A percentile compares a stretch with the other conserved stretches of the same genome.
Evolutionary conservation across 2,797 vertebrate species (phyloP).

Genomic region (Microchirus variegatus): DNA sequence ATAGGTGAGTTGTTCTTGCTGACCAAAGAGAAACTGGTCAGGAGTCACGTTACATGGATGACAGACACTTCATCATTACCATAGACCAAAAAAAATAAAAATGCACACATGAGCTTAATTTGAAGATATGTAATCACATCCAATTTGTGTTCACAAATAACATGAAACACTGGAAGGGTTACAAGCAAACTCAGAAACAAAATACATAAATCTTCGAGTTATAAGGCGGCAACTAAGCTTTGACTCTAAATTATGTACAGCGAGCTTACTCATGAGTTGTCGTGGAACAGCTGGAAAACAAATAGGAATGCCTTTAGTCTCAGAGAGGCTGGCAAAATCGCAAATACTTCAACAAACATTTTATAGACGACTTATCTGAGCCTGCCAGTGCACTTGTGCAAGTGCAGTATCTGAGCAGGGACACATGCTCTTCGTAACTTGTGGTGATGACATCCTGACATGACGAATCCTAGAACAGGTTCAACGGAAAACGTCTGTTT

Average conservation of each 20-base stretch:
- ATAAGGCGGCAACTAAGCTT: constrained; percentile 38
- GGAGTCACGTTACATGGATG: constrained; percentile 55
- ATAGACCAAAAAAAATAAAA: constrained; percentile 37
- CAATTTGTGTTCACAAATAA: constrained; percentile 70
- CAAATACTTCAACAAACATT: constrained; percentile 22
- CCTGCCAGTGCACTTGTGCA: constrained; percentile 2
- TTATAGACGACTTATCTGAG: constrained; percentile 20
- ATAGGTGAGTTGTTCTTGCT: constrained; percentile 54
- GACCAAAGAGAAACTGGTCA: constrained; percentile 36
- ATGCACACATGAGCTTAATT: constrained; percentile 64
- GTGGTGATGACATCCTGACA: constrained; percentile 49
- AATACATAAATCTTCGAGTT: constrained; percentile 58
- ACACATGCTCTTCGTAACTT: constrained; percentile 48
- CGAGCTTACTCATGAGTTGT: constrained; percentile 52
- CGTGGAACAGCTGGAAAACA: constrained; percentile 56
- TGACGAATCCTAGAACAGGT: constrained; percentile 33
- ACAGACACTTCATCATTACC: constrained; percentile 36
- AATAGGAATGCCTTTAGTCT: constrained; percentile 46
- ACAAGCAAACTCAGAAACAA: constrained; percentile 53
- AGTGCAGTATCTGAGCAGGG: constrained; percentile 21
- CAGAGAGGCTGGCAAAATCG: constrained; percentile 32
- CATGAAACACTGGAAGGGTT: constrained; percentile 60
- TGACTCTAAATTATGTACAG: constrained; percentile 52
- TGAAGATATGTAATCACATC: constrained; percentile 67
- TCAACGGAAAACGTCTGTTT: constrained; percentile 66